Base-by-base conservation (phyloP, 2,113 vertebrate species). In the Lonchura striata region DNA sequence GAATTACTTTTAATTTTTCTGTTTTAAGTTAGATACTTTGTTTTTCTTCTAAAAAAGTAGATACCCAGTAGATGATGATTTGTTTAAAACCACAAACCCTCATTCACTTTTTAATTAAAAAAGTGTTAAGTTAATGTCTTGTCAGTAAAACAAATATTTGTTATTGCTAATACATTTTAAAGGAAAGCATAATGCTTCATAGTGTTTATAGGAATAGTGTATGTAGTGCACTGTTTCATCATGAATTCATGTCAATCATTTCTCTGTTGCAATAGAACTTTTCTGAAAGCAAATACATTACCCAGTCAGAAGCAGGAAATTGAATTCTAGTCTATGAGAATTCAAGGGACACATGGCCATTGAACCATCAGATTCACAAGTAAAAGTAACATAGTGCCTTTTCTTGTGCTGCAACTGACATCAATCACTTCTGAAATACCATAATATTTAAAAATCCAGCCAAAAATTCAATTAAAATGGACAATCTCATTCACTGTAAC, bases 71-170 rank as follows among this genome's bases (percentile, higher is more conserved):
- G 88, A 63, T 50, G 59, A 78, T 61, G 59, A 93, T 96, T 94
- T 95, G 72, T 91, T 96, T 96, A 89, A 97, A 96, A 91, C 47
- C 37, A 87, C 52, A 76, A 87, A 64, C 59, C 6, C 27, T 89
- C 22, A 72, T 91, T 91, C 44, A 81, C 5, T 75, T 97, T 94
- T 97, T 96, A 97, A 96, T 97, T 97, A 27, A 92, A 96, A 90
- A 95, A 59, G 2, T 59, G 22, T 85, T 85, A 92, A 92, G 54
- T 94, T 94, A 49, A 60, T 93, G 95, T 94, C 81, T 87, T 86
- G 16, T 50, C 80, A 74, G 88, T 93, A 95, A 94, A 95, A 93
- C 72, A 95, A 97, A 94, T 95, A 96, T 96, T 96, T 95, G 82
- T 92, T 92, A 79, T 74, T 59, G 56, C n/a, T 59, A 95, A 95